Percentiles rank a stretch among this genome's conserved stretches.
Evolutionary conservation across 2,113 vertebrate genomes (phyloP).

Genomic region (Atrichornis clamosus): DNA sequence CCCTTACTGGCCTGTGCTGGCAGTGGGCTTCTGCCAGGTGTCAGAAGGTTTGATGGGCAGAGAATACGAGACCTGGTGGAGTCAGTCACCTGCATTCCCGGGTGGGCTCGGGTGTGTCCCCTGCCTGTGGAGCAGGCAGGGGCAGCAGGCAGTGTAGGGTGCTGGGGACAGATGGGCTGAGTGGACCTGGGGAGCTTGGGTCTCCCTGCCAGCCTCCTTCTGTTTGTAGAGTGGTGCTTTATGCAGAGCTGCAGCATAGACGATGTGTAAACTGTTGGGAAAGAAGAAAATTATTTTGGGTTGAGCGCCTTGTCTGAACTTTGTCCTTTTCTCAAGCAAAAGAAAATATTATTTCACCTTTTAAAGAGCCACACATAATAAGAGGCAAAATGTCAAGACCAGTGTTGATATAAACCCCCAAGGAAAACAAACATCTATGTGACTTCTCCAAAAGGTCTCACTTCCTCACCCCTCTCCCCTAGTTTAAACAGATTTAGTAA

Average conservation of each 20-base stretch:
- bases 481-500: conserved; percentile 74
- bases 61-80: background rate
- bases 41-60: background rate
- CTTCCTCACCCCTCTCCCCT: conserved; percentile 72
- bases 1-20: background rate
- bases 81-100: fast-evolving
- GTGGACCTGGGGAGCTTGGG: background rate
- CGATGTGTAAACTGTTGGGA: conserved; percentile 44
- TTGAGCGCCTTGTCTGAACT: conserved; percentile 76
- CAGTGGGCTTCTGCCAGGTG: fast-evolving
- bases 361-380: conserved; percentile 83
- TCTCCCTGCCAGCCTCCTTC: background rate
- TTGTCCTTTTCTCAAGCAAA: conserved; percentile 83
- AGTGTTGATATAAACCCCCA: conserved; percentile 81
- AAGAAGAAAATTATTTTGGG: conserved; percentile 69
- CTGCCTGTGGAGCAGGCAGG: background rate
- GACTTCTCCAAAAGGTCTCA: conserved; percentile 74
- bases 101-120: fast-evolving
- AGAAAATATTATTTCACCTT: conserved; percentile 86
- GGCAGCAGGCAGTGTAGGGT: fast-evolving
- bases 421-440: conserved; percentile 82
- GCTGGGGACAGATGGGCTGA: background rate
- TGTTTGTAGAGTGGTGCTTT: background rate
- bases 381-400: conserved; percentile 83
- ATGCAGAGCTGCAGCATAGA: background rate